A percentile compares a stretch with the other conserved stretches of the same genome.
These are phyloP conservation scores for Hemicordylus capensis DNA, from an alignment of 2,113 vertebrate species.

Conservation along the genomic window DNA sequence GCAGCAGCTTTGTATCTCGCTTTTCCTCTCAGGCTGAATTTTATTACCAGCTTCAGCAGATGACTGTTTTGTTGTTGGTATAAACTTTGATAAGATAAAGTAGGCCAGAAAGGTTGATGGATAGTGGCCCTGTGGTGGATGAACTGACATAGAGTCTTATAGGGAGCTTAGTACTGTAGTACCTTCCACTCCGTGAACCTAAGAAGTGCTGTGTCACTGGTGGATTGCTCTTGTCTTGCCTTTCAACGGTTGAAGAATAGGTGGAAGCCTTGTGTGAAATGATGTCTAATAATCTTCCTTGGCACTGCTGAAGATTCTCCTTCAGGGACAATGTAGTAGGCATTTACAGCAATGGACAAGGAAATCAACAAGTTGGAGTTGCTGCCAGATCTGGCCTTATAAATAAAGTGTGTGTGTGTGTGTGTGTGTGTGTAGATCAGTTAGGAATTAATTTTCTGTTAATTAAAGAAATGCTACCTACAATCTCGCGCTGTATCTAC, in stretches of 20 bases:
- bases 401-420: fast-evolving
- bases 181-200: background rate
- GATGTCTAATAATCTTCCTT: conserved; percentile 53
- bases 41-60: conserved; percentile 58
- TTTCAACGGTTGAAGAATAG: background rate
- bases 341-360: background rate
- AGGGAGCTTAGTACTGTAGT: background rate
- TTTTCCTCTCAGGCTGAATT: conserved; percentile 65
- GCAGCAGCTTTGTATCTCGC: conserved; percentile 48
- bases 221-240: conserved; percentile 43
- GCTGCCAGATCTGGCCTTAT: background rate
- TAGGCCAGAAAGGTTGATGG: conserved; percentile 39
- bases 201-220: background rate
- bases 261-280: conserved; percentile 51
- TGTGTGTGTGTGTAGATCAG: too few species aligned
- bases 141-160: conserved; percentile 33
- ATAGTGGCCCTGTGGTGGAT: background rate
- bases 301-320: conserved; percentile 60
- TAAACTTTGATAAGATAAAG: conserved; percentile 37
- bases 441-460: background rate
- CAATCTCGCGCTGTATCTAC: background rate
- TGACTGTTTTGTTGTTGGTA: conserved; percentile 33
- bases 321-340: conserved; percentile 46
- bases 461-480: background rate
- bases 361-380: conserved; percentile 22